Conservation (phyloP, 2,888 invertebrate species). For the Hoplodrina ambigua region DNA sequence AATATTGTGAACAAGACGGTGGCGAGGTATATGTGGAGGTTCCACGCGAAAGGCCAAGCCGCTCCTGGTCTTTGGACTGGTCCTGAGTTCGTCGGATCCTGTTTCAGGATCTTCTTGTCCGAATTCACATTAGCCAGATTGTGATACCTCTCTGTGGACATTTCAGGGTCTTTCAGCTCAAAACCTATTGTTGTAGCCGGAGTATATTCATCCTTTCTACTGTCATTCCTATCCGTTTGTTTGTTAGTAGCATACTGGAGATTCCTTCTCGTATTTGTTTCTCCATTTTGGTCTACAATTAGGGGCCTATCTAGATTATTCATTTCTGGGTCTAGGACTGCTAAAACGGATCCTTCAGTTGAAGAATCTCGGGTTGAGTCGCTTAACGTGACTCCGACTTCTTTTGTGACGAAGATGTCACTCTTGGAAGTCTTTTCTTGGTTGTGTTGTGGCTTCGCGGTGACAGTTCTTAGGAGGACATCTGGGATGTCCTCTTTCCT, state of each 20-base stretch:
- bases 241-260: slow-evolving; percentile 87
- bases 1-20: slow-evolving; percentile 96
- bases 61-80: slow-evolving; percentile 88
- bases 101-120: slow-evolving; percentile 85
- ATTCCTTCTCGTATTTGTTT: slow-evolving; percentile 88
- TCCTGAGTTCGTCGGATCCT: slow-evolving; percentile 80
- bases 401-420: slow-evolving; percentile 84
- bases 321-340: slow-evolving; percentile 88
- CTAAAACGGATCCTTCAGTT: slow-evolving; percentile 87
- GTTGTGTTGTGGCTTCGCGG: slow-evolving; percentile 89
- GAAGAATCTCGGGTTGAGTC: slow-evolving; percentile 84
- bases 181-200: slow-evolving; percentile 87
- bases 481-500: slow-evolving; percentile 95
- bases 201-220: slow-evolving; percentile 81
- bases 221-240: slow-evolving; percentile 82
- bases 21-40: slow-evolving; percentile 96
- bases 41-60: slow-evolving; percentile 97
- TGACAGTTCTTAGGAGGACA: slow-evolving; percentile 93
- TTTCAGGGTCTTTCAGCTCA: slow-evolving; percentile 86
- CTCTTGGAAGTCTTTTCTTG: slow-evolving; percentile 86
- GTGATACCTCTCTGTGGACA: slow-evolving; percentile 90
- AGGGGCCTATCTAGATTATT: slow-evolving; percentile 88
- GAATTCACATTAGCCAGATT: slow-evolving; percentile 91
- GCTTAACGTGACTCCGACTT: slow-evolving; percentile 85
- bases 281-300: slow-evolving; percentile 87